Conservation (phyloP, 92 coral and sea anemone species). For the Meandrina meandrites region DNA sequence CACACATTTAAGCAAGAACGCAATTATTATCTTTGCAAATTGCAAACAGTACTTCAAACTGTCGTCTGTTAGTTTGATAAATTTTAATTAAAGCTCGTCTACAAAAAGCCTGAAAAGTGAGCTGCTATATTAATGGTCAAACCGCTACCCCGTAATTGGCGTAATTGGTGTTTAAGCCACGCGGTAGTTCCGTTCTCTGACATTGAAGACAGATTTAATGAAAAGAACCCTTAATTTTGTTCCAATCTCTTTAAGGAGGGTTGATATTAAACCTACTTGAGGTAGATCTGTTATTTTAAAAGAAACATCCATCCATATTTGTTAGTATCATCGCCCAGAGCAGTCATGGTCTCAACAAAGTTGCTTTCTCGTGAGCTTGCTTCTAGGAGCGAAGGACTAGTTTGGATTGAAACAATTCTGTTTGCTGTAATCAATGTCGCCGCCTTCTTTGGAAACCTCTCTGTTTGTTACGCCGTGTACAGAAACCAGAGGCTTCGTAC, state of each 20-base stretch:
- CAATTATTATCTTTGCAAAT: no score
- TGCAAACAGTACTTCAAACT: not conserved
- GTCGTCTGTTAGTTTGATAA: not conserved
- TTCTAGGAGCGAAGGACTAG: not conserved
- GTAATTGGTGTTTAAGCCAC: no score
- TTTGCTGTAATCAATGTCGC: slow-evolving; percentile 42
- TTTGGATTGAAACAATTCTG: slow-evolving; percentile 45
- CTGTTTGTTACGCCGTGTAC: slow-evolving; percentile 60
- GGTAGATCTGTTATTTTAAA: no score
- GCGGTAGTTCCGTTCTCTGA: not conserved
- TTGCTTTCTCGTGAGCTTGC: slow-evolving; percentile 33
- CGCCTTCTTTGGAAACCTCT: slow-evolving; percentile 61
- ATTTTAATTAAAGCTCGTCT: not conserved
- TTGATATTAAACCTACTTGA: no score
- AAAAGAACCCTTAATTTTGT: not conserved
- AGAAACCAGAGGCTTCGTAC: slow-evolving; percentile 62
- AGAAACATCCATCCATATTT: no score
- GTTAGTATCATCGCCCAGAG: not conserved
- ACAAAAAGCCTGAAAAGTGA: no score
- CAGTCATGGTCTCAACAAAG: not conserved
- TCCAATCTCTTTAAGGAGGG: not conserved
- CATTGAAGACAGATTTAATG: no score
- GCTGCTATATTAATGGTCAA: no score
- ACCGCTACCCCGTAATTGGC: no score
- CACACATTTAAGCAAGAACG: not conserved